A percentile compares a stretch with the other conserved stretches of the same genome.
Evolutionary conservation across 1,140 invertebrate species (phyloP).

Genomic region (Drosophila oshimai): DNA sequence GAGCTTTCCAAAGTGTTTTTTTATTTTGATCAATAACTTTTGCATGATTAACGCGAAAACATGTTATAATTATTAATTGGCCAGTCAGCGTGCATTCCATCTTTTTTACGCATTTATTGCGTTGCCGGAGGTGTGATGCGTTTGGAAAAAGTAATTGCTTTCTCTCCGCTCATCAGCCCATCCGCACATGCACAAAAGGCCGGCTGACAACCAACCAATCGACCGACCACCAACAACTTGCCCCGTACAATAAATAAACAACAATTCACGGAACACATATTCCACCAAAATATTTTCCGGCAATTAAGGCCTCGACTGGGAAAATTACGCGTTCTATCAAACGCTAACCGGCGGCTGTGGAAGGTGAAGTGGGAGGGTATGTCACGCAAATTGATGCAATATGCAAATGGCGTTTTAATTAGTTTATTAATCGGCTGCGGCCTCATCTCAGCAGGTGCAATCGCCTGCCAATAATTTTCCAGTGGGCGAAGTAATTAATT

Average conservation of each 20-base stretch:
- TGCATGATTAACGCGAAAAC: conserved; percentile 61
- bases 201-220: conserved; percentile 10
- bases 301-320: conserved; percentile 42
- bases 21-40: conserved; percentile 24
- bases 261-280: not conserved
- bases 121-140: conserved; percentile 18
- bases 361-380: not conserved
- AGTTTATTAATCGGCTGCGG: conserved; percentile 70
- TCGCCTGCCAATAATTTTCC: not conserved
- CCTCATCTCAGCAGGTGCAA: conserved; percentile 1
- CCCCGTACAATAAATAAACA: conserved; percentile 36
- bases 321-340: conserved; percentile 53
- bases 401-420: conserved; percentile 81
- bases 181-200: conserved; percentile 8
- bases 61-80: conserved; percentile 70
- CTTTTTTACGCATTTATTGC: not conserved
- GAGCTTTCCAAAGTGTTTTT: not conserved
- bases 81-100: conserved; percentile 2
- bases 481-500: conserved; percentile 28
- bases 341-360: not conserved
- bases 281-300: conserved; percentile 48
- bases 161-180: conserved; percentile 18
- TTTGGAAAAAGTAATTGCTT: conserved; percentile 44
- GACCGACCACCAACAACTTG: not conserved
- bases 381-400: conserved; percentile 7